Evolutionary conservation across 1,140 invertebrate species (phyloP), one percentile per base, ranked within the genome.

Genomic region (Scaptomyza pallida): DNA sequence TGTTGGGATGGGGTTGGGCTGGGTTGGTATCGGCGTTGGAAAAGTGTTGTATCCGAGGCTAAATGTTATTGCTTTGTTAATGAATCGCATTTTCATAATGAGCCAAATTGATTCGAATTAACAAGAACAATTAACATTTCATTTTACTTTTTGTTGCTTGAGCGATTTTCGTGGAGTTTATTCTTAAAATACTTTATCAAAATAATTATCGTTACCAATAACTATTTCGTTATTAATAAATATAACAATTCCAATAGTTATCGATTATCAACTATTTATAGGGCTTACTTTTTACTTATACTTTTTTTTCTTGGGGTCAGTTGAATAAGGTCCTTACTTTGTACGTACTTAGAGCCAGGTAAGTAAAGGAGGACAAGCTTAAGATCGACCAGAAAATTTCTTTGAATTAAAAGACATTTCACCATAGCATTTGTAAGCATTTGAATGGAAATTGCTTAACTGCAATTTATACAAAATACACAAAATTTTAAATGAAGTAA

Each of bases 401-500:
- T 35, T 0, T 35, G 3, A 12, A 5, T n/a, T 5, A n/a, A 37
- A n/a, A 35, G 10, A 35, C 33, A 4, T 51, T 37, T 37, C 9
- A 2, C 17, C 9, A 12, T 1, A 35, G 12, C 12, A 21, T 35
- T 26, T 56, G 16, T 75, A 19, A 33, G 45, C 64, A 64, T 62
- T 60, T 37, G 26, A 85, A 77, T 47, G 69, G 43, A 67, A 86
- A 85, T 68, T 78, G 81, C 81, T 77, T 68, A 81, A 70, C 61
- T 61, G 81, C 81, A 86, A 50, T 70, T 78, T 83, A 63, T 59
- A 50, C 16, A 48, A 48, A 12, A 51, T 47, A 57, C 26, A 17
- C 43, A 64, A 72, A 79, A 65, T 69, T 56, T 67, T 72, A 74
- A 85, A 86, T 85, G 70, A 85, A 86, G 86, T 85, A 77, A 85